phyloP scores from a whole-genome alignment of 1,140 invertebrate species.

The Aphidius ervi region DNA sequence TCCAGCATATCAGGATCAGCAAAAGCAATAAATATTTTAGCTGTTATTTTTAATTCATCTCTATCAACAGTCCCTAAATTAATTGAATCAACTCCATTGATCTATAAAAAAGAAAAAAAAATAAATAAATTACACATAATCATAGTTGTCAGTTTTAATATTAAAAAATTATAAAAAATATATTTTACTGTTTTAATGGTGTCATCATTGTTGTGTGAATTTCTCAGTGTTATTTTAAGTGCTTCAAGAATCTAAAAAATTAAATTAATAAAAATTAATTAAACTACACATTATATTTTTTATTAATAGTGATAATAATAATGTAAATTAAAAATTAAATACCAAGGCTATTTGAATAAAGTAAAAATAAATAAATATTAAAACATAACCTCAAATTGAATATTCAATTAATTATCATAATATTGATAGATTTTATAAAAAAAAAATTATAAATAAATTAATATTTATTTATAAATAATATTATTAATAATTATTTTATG shows the following conservation, averaged over 20 bases:
- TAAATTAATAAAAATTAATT: slow-evolving; percentile 20
- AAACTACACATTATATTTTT: background rate
- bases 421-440: too few relatives aligned
- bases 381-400: slow-evolving; percentile 7
- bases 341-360: slow-evolving; percentile 10
- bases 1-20: slow-evolving; percentile 45
- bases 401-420: background rate
- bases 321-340: slow-evolving; percentile 1
- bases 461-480: background rate
- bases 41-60: slow-evolving; percentile 58
- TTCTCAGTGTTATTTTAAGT: slow-evolving; percentile 62
- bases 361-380: slow-evolving; percentile 21
- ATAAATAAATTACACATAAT: slow-evolving; percentile 17
- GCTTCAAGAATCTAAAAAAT: slow-evolving; percentile 66
- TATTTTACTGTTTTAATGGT: slow-evolving; percentile 34
- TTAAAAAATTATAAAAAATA: slow-evolving; percentile 3
- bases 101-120: slow-evolving; percentile 28
- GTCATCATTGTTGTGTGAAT: slow-evolving; percentile 47
- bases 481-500: background rate
- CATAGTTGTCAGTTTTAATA: slow-evolving; percentile 5
- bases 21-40: slow-evolving; percentile 58
- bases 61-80: slow-evolving; percentile 44
- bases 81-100: slow-evolving; percentile 32
- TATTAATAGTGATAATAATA: background rate
- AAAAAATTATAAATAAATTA: background rate